Base-by-base conservation (phyloP, 2,797 vertebrate species). In the Argyrosomus regius region DNA sequence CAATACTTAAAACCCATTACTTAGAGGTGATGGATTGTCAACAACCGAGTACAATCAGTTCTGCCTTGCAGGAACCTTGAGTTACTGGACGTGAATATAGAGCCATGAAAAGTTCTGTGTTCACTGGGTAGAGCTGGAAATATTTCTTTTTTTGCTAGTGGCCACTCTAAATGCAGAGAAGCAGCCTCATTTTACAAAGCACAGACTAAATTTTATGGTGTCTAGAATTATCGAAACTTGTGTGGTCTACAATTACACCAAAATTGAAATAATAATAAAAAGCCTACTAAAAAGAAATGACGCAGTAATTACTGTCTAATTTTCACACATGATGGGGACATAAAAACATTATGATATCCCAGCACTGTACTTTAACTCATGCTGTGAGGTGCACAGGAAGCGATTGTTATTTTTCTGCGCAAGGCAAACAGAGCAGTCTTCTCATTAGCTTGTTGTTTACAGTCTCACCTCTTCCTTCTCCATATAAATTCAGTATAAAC, bases 381-480 rank as follows among this genome's bases (percentile, higher is more conserved):
- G 75, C 70, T 87, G 77, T 75, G 83, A 87, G 50, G 75, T n/a
- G 52, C 57, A 87, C 67, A 87, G 83, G 72, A 90, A 84, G 66
- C 11, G 1, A 64, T 39, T 81, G 82, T 72, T 78, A 68, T 86
- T 87, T 89, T 86, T 87, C 59, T 71, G 24, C 66, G 73, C 62
- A 24, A 67, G 65, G 58, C 50, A 78, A 79, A 82, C 73, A 81
- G 62, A 83, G 66, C 64, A 71, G 71, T n/a, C 59, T 85, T 81
- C 66, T 92, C 70, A 84, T 88, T 89, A 90, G 82, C 81, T 79
- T 53, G 28, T 80, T 91, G 86, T 91, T 87, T 80, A 88, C 69
- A 54, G 62, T 83, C 66, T 91, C 75, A 83, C 83, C 84, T 85
- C 80, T 72, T 87, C 62, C 73, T 75, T 46, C 56, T 80, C 67